These are phyloP conservation scores for Galeruca laticollis DNA, from an alignment of 2,888 invertebrate genomes.

Conservation along the genomic window DNA sequence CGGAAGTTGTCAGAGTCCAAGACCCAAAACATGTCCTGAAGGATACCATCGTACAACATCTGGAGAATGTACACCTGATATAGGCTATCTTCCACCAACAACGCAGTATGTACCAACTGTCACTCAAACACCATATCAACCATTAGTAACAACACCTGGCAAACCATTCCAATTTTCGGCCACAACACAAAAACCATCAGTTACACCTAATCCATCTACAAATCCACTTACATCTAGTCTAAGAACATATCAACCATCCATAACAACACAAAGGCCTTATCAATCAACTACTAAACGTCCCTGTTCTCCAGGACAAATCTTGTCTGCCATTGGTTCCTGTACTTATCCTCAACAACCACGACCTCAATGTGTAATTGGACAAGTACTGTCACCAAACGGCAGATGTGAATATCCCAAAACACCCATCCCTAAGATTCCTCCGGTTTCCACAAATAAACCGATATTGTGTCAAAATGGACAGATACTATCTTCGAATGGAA, in stretches of 20 bases:
- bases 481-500: slow-evolving; percentile 24
- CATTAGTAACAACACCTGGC: slow-evolving; percentile 46
- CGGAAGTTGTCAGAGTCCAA: slow-evolving; percentile 32
- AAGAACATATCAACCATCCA: slow-evolving; percentile 43
- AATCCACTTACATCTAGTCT: slow-evolving; percentile 44
- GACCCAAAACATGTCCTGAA: neutral
- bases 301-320: slow-evolving; percentile 48
- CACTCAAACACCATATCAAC: slow-evolving; percentile 49
- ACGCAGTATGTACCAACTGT: slow-evolving; percentile 54
- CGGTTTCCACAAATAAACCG: slow-evolving; percentile 57
- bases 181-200: slow-evolving; percentile 45
- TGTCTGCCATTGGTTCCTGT: slow-evolving; percentile 44
- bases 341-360: slow-evolving; percentile 35
- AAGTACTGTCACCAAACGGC: slow-evolving; percentile 37
- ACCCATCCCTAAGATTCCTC: slow-evolving; percentile 30
- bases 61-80: slow-evolving; percentile 39
- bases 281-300: slow-evolving; percentile 18
- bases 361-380: slow-evolving; percentile 35
- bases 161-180: slow-evolving; percentile 49
- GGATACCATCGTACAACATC: slow-evolving; percentile 16
- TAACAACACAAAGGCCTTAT: slow-evolving; percentile 45
- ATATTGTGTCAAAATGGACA: slow-evolving; percentile 35
- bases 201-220: slow-evolving; percentile 41
- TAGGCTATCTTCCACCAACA: slow-evolving; percentile 54
- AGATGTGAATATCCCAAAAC: slow-evolving; percentile 42